These are phyloP conservation scores for Lepidocyrtinus sp. DNA, from an alignment of 2,888 invertebrate genomes.

Conservation along the genomic window DNA sequence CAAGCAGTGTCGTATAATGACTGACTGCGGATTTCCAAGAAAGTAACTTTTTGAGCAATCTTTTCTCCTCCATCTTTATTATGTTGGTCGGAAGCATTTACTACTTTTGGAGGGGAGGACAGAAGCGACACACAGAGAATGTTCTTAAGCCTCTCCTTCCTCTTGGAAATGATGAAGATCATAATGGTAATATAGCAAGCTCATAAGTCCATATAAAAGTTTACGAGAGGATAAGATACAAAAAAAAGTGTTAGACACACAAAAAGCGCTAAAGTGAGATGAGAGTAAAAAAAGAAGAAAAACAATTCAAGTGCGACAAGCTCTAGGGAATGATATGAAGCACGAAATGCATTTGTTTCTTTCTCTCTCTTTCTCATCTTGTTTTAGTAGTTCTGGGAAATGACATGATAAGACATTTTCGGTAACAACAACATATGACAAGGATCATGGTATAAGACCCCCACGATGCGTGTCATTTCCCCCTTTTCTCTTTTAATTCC, in stretches of 20 bases:
- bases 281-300: constrained; percentile 25
- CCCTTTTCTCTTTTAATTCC: constrained; percentile 49
- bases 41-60: too few relatives aligned
- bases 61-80: not conserved
- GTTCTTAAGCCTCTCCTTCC: too few relatives aligned
- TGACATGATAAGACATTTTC: constrained; percentile 54
- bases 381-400: constrained; percentile 26
- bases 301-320: constrained; percentile 55
- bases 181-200: constrained; percentile 6
- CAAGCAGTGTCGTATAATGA: too few relatives aligned
- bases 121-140: too few relatives aligned
- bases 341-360: constrained; percentile 36
- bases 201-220: constrained; percentile 38
- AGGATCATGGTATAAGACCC: constrained; percentile 57
- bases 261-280: not conserved
- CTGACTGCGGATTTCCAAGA: too few relatives aligned
- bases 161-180: constrained; percentile 45
- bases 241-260: constrained; percentile 34
- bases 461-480: constrained; percentile 55
- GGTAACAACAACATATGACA: constrained; percentile 58
- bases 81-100: too few relatives aligned
- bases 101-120: too few relatives aligned
- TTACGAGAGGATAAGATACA: constrained; percentile 39
- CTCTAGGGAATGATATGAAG: constrained; percentile 53
- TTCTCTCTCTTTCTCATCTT: constrained; percentile 12